Base-by-base conservation (phyloP, 2,888 invertebrate species). In the Ptychoptera contaminata region DNA sequence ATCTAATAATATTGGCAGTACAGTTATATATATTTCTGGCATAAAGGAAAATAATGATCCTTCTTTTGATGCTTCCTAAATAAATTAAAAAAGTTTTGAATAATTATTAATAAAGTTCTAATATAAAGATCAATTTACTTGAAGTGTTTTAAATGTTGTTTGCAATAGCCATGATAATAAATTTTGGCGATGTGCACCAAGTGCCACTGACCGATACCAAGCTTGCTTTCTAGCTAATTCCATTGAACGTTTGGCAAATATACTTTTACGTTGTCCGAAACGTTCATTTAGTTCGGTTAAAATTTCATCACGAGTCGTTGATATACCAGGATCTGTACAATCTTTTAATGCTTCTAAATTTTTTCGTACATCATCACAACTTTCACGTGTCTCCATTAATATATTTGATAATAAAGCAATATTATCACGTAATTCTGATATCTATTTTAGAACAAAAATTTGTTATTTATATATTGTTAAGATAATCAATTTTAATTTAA, bases 1-100 rank as follows among this genome's bases (percentile, higher is more conserved):
- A 40, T 65, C 65, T 45, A 65, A 48, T 8, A 65, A 47, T 39
- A 64, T 58, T 1, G 65, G 66, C 31, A 66, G 49, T 23, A 73
- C 69, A 51, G 78, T 76, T 9, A 80, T 60, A 57, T 79, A 81
- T 51, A 77, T 74, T 54, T 79, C 79, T 8, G 80, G 81, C 45
- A 79, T 72, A 57, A 78, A 81, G 32, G 73, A 67, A 55, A 80
- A 78, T 44, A 79, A 61, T 23, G 69, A 61, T 1, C 73, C 74
- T 45, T 68, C 67, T 4, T 59, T 56, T 2, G 77, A 74, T 1
- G 77, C 71, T 38, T 61, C 67, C 53, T 71, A 60, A n/a, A 74
- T 72, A 11, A 32, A 32, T 9, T 7, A 74, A 54, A 0, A 73
- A 7, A 32, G 2, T 9, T 11, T 32, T 32, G 9, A 32, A 3